These are phyloP conservation scores for Lutjanus argentimaculatus DNA, from an alignment of 2,797 vertebrate species.

Conservation along the genomic window DNA sequence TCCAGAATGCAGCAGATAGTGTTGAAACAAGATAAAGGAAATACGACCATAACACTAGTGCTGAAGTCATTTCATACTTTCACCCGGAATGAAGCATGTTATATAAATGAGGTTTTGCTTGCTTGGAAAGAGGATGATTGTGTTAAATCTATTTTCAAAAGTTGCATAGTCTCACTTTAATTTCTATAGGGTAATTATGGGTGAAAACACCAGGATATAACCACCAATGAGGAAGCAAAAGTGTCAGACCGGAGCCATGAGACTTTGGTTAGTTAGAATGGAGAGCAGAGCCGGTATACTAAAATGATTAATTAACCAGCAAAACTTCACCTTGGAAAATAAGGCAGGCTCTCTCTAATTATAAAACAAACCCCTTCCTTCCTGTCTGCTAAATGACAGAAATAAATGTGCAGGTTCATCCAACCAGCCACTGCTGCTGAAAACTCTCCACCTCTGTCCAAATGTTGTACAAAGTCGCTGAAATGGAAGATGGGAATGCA, in stretches of 20 bases:
- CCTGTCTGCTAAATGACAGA: constrained; percentile 10
- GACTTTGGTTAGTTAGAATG: not conserved
- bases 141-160: not conserved
- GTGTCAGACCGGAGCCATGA: not conserved
- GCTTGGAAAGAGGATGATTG: not conserved
- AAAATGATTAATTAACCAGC: constrained; percentile 15
- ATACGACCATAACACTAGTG: no score
- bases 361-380: constrained; percentile 14
- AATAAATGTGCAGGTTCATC: not conserved
- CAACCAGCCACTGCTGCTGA: not conserved
- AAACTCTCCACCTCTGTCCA: not conserved
- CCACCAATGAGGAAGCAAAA: not conserved
- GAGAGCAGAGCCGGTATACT: not conserved
- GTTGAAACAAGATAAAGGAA: no score
- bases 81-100: no score
- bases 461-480: constrained; percentile 19
- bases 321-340: constrained; percentile 12
- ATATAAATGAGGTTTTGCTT: no score
- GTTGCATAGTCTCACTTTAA: not conserved
- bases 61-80: no score
- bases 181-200: not conserved
- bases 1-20: no score
- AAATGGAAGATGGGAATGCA: constrained; percentile 12
- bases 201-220: not conserved
- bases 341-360: constrained; percentile 2